Evolutionary conservation across 2,797 vertebrate species (phyloP).

Genomic region (Semaprochilodus insignis): DNA sequence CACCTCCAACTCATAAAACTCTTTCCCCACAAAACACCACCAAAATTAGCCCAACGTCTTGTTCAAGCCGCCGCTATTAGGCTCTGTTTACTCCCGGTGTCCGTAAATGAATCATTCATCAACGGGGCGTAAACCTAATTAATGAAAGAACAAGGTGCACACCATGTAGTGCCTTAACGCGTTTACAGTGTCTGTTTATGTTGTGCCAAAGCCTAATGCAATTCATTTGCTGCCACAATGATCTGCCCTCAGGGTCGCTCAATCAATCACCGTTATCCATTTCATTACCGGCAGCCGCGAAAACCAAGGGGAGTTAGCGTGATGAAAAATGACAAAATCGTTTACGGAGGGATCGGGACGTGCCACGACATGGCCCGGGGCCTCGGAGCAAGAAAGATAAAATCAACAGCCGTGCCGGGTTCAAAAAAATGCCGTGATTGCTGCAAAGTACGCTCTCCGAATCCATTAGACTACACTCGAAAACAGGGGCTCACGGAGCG

Average conservation of each 20-base stretch:
- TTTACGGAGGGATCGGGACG: neutral
- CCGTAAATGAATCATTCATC: neutral
- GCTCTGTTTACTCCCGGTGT: neutral
- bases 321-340: conserved; percentile 19
- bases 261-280: conserved; percentile 37
- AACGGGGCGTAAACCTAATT: neutral
- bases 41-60: neutral
- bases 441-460: neutral
- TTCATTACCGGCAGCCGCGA: conserved; percentile 26
- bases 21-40: neutral
- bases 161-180: neutral
- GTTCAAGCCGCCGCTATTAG: neutral
- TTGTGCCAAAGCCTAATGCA: neutral
- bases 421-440: neutral
- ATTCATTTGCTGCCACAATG: conserved; percentile 24
- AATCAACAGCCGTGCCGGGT: neutral
- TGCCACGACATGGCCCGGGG: neutral
- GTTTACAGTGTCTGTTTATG: neutral
- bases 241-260: conserved; percentile 19
- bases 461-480: neutral
- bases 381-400: conserved; percentile 1
- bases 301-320: conserved; percentile 12
- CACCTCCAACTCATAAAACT: no score
- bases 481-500: neutral
- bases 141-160: conserved; percentile 2